phyloP scores from a whole-genome alignment of 2,797 vertebrate genomes.

The Graptemys geographica region DNA sequence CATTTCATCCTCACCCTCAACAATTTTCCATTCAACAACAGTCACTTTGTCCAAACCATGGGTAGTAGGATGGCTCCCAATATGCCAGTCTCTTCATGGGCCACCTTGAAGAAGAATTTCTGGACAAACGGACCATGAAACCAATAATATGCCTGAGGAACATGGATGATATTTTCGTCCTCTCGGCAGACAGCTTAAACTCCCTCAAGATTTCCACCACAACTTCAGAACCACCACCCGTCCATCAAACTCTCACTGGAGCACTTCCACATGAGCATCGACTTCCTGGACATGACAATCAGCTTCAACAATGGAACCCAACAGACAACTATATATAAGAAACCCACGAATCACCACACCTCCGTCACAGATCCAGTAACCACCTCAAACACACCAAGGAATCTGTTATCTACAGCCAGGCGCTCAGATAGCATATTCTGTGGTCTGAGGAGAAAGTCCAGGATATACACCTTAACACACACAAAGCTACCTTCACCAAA shows the following conservation, averaged over 20 bases:
- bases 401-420: background rate
- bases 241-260: background rate
- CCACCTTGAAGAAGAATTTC: background rate
- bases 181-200: background rate
- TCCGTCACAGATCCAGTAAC: background rate
- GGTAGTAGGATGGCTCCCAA: background rate
- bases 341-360: background rate
- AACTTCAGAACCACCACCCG: background rate
- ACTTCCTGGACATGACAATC: background rate
- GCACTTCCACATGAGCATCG: background rate
- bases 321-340: background rate
- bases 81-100: background rate
- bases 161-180: background rate
- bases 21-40: background rate
- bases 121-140: background rate
- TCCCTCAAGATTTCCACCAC: background rate
- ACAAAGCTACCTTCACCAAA: too few relatives aligned
- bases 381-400: too few relatives aligned
- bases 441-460: background rate
- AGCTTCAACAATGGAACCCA: background rate
- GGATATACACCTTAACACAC: background rate
- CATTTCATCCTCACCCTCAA: background rate
- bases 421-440: too few relatives aligned
- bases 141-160: background rate
- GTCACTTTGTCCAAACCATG: background rate